Conservation (phyloP, 2,797 vertebrate species). For the Eupleurogrammus muticus region DNA sequence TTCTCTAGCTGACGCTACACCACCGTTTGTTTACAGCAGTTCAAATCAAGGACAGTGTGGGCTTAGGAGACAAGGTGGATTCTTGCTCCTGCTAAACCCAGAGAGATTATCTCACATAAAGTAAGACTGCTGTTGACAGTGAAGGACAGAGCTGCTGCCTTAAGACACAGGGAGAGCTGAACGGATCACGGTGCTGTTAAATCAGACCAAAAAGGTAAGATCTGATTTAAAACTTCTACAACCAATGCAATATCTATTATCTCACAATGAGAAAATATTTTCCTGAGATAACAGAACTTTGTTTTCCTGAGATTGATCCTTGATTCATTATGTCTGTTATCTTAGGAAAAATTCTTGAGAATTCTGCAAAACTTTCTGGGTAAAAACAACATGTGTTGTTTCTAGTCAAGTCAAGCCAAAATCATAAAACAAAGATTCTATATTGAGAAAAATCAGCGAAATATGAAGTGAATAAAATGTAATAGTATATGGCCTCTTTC, state of each 20-base stretch:
- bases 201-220: conserved; percentile 33
- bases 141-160: conserved; percentile 43
- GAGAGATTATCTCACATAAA: conserved; percentile 66
- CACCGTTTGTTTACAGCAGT: conserved; percentile 31
- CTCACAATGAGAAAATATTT: no score
- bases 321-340: no score
- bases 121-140: conserved; percentile 42
- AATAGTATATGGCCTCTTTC: no score
- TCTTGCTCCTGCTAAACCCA: conserved; percentile 61
- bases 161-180: not conserved
- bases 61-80: conserved; percentile 59
- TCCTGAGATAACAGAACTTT: no score
- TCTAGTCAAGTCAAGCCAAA: no score
- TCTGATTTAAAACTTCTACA: conserved; percentile 7
- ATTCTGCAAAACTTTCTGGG: no score
- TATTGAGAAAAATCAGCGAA: no score
- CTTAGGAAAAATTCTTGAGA: no score
- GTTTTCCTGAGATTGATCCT: no score
- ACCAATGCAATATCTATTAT: not conserved
- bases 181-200: conserved; percentile 25
- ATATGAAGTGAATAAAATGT: no score
- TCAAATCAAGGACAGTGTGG: conserved; percentile 44
- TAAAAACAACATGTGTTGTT: no score
- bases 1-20: not conserved
- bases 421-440: no score